Percentiles rank a stretch among this genome's conserved stretches.
Conservation (phyloP, 2,888 invertebrate genomes). For the Glyphotaelius pellucidus region DNA sequence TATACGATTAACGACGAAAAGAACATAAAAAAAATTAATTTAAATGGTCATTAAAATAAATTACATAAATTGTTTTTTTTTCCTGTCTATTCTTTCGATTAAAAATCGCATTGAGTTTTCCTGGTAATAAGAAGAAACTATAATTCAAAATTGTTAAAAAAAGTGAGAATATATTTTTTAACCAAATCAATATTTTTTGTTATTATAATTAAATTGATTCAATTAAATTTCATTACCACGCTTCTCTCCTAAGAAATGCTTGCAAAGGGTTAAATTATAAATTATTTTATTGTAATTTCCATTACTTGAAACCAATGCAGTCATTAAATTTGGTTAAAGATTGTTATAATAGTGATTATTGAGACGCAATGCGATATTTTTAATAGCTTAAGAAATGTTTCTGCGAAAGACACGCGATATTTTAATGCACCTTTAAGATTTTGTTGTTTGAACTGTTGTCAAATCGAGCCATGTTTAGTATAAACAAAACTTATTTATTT, state of each 20-base stretch:
- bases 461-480: too few species aligned
- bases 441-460: too few species aligned
- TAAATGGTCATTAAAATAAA: neutral
- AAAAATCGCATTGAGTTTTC: neutral
- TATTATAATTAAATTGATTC: too few species aligned
- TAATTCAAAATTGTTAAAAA: neutral
- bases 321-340: neutral
- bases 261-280: too few species aligned
- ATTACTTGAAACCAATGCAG: neutral
- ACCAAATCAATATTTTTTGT: too few species aligned
- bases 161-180: too few species aligned
- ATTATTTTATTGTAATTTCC: neutral
- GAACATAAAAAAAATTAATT: too few species aligned
- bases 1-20: neutral
- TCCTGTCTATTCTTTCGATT: neutral
- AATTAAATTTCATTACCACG: too few species aligned
- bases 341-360: neutral
- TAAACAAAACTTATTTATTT: too few species aligned
- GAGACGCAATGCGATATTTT: neutral
- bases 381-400: neutral
- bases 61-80: too few species aligned
- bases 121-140: neutral
- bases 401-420: neutral
- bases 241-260: too few species aligned
- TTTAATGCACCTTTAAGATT: neutral